Base-by-base conservation (phyloP, 64 coral and sea anemone genomes). In the Acropora yongei region DNA sequence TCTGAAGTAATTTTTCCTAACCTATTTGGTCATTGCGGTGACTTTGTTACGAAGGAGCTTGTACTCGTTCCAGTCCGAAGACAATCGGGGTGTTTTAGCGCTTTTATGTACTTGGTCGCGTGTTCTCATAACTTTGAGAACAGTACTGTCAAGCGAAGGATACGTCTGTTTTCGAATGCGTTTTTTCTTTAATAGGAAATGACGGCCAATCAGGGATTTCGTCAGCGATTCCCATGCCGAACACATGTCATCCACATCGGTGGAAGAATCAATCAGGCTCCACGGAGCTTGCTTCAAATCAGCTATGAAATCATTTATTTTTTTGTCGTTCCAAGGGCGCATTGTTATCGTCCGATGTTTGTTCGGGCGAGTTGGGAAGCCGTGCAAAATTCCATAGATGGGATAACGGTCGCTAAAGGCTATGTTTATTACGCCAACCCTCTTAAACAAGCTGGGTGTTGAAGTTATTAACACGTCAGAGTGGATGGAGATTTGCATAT, bases 111-210 rank as follows among this genome's bases (percentile, higher is more conserved):
- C 51, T 55, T 55, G 51, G 51, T 55, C 51, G 51, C 51, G 9
- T 55, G 51, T 55, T 63, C 58, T 63, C 58, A 63, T 63, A 14
- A 7, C 9, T 63, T 63, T 63, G 13, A 78, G 75, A 51, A 78
- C 87, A 78, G 47, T 76, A 16, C 14, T 78, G 30, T 89, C 50
- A 76, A 89, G 41, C 50, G 57, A 89, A 17, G 87, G 87, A 75
- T 78, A 9, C 51, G 40, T 78, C 44, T 61, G 49, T 18, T 61
- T 89, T 57, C 74, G 74, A 19, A 89, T 63, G 58, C 58, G 58
- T 63, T 63, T 63, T 12, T 63, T 63, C 58, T 63, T 63, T 4
- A 63, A 63, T 63, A 3, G 10, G 58, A 63, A 63, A 63, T 63
- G 75, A 43, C 44, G 18, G 74, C 66, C 75, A 41, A 89, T 44